Conservation (phyloP, 2,113 vertebrate species). For the Ochotona curzoniae region DNA sequence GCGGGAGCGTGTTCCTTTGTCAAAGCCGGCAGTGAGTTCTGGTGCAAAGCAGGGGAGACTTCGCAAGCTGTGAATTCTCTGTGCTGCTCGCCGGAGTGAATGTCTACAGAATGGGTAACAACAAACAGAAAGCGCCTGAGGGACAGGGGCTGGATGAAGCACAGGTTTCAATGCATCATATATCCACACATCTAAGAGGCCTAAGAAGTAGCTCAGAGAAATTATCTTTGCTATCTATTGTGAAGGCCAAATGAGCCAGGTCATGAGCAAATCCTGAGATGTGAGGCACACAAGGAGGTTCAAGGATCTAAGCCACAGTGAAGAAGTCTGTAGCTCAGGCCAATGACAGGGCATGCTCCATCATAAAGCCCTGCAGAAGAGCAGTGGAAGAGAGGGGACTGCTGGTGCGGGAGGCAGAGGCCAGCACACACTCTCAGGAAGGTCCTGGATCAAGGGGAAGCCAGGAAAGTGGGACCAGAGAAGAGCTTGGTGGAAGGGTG, state of each 20-base stretch:
- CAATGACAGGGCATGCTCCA: background rate
- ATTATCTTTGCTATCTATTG: background rate
- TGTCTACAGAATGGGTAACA: conserved; percentile 68
- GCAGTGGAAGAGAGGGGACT: background rate
- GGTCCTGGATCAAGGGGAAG: background rate
- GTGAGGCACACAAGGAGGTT: background rate
- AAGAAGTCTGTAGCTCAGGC: background rate
- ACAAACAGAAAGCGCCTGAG: background rate
- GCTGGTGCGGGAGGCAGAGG: background rate
- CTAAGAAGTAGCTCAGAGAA: background rate
- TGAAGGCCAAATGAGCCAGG: background rate
- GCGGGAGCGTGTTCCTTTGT: conserved; percentile 46
- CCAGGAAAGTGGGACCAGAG: background rate
- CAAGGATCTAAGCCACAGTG: background rate
- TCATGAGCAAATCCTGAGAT: background rate
- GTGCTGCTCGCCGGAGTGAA: background rate
- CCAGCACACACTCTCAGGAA: background rate
- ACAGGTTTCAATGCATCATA: background rate
- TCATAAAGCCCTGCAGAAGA: background rate
- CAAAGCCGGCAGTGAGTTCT: conserved; percentile 61
- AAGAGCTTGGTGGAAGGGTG: background rate
- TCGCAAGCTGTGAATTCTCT: conserved; percentile 19
- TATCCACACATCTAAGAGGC: background rate
- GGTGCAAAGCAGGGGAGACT: conserved; percentile 44
- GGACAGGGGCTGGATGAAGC: background rate